Percentiles rank a stretch among this genome's conserved stretches.
Evolutionary conservation across 1,140 invertebrate species (phyloP).

Genomic region (Lordiphosa collinella): DNA sequence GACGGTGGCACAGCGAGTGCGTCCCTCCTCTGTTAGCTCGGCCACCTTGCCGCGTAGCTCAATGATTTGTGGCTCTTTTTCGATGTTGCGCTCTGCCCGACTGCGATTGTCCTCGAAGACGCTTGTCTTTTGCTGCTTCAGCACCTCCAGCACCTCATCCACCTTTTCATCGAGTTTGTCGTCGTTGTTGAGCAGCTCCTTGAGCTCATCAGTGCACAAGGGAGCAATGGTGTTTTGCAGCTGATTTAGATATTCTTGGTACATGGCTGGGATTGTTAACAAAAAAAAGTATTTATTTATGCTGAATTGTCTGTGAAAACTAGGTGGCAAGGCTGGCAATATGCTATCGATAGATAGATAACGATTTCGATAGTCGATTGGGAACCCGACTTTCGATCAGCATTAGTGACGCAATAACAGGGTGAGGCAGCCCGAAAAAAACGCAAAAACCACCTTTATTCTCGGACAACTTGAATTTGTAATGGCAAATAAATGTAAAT

Average conservation of each 20-base stretch:
- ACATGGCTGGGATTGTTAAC: constrained; percentile 38
- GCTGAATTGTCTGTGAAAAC: too few relatives aligned
- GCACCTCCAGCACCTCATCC: constrained; percentile 85
- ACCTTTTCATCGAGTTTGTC: constrained; percentile 89
- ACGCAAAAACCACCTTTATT: too few relatives aligned
- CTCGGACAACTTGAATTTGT: too few relatives aligned
- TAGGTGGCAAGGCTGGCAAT: too few relatives aligned
- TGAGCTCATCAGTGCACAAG: constrained; percentile 87
- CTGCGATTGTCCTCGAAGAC: constrained; percentile 91
- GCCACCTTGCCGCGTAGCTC: constrained; percentile 85
- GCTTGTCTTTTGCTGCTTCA: constrained; percentile 91
- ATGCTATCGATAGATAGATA: too few relatives aligned
- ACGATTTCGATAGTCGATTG: too few relatives aligned
- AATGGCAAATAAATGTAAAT: too few relatives aligned
- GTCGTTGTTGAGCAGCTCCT: constrained; percentile 91
- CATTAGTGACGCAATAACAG: too few relatives aligned
- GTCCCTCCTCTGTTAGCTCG: constrained; percentile 85
- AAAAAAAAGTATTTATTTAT: too few relatives aligned
- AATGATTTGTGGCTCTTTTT: constrained; percentile 89
- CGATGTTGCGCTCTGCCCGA: constrained; percentile 92
- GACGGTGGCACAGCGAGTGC: constrained; percentile 84
- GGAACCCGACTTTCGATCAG: too few relatives aligned
- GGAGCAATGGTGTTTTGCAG: constrained; percentile 82
- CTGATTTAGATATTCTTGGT: constrained; percentile 77
- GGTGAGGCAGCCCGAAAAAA: too few relatives aligned